Evolutionary conservation across 2,888 invertebrate genomes (phyloP).

Genomic region (Perithous albicinctus): DNA sequence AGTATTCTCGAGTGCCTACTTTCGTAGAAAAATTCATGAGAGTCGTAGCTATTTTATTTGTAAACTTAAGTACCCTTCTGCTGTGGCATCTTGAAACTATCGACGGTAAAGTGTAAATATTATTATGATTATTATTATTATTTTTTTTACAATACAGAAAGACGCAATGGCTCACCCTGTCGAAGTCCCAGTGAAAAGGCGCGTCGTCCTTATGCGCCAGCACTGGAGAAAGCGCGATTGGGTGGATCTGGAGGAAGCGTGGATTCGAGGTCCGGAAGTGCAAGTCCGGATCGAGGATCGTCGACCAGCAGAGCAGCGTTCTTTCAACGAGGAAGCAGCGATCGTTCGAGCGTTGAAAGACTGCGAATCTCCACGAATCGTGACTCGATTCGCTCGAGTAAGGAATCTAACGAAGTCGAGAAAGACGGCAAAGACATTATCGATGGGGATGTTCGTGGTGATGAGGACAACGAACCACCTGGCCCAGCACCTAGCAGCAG

Average conservation of each 20-base stretch:
- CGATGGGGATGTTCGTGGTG: slow-evolving; percentile 81
- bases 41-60: background rate
- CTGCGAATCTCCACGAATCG: slow-evolving; percentile 80
- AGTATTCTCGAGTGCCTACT: slow-evolving; percentile 21
- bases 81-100: background rate
- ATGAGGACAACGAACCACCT: slow-evolving; percentile 84
- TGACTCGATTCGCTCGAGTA: slow-evolving; percentile 75
- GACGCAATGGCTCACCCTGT: slow-evolving; percentile 80
- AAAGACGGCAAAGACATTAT: slow-evolving; percentile 80
- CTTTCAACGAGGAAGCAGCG: slow-evolving; percentile 79
- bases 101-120: background rate
- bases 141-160: slow-evolving; percentile 71
- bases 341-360: slow-evolving; percentile 79
- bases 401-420: slow-evolving; percentile 78
- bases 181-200: slow-evolving; percentile 85
- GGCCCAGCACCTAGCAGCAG: slow-evolving; percentile 83
- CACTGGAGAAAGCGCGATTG: slow-evolving; percentile 80
- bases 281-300: slow-evolving; percentile 80
- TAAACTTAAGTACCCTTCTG: background rate
- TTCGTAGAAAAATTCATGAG: background rate
- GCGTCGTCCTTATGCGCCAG: slow-evolving; percentile 84
- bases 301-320: slow-evolving; percentile 72
- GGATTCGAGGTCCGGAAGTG: slow-evolving; percentile 82
- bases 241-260: slow-evolving; percentile 82
- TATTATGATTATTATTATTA: background rate